These are phyloP conservation scores for Cyphomyrmex costatus DNA, from an alignment of 1,140 invertebrate genomes.

Conservation along the genomic window DNA sequence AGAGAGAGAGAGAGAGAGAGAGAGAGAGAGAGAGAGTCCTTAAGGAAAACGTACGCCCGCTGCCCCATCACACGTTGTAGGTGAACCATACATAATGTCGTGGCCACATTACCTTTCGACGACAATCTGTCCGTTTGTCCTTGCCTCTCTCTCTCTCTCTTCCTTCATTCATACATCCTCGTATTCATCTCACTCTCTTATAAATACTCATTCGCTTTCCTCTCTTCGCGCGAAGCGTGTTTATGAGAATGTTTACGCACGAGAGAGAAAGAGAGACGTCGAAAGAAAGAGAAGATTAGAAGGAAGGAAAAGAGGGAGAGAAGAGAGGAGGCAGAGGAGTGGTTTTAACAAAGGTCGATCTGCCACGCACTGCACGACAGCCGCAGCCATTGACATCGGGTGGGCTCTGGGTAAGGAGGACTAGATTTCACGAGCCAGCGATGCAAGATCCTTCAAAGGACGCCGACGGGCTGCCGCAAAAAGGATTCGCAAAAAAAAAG, in stretches of 20 bases:
- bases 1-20: neutral
- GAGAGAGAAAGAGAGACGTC: slow-evolving; percentile 52
- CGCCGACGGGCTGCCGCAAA: slow-evolving; percentile 84
- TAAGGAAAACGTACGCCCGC: slow-evolving; percentile 70
- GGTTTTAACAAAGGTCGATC: slow-evolving; percentile 84
- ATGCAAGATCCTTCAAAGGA: slow-evolving; percentile 85
- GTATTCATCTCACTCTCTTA: slow-evolving; percentile 7
- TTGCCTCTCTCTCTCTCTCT: slow-evolving; percentile 23
- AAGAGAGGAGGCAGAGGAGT: slow-evolving; percentile 77
- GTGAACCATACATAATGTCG: slow-evolving; percentile 79
- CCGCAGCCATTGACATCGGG: slow-evolving; percentile 85
- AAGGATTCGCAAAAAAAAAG: slow-evolving; percentile 83
- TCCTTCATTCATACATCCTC: neutral
- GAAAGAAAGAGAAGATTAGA: slow-evolving; percentile 63
- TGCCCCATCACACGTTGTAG: slow-evolving; percentile 76
- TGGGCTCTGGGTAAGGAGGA: slow-evolving; percentile 82
- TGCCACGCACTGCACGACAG: slow-evolving; percentile 75
- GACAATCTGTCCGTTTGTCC: slow-evolving; percentile 49
- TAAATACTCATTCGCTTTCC: neutral
- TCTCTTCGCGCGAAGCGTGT: slow-evolving; percentile 34
- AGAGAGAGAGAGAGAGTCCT: slow-evolving; percentile 46
- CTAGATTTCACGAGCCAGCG: slow-evolving; percentile 87
- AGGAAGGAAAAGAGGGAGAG: slow-evolving; percentile 39
- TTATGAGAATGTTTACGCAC: slow-evolving; percentile 47
- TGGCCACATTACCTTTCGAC: slow-evolving; percentile 73